These are phyloP conservation scores for Pteruthius melanotis DNA, from an alignment of 2,113 vertebrate genomes.

Conservation along the genomic window DNA sequence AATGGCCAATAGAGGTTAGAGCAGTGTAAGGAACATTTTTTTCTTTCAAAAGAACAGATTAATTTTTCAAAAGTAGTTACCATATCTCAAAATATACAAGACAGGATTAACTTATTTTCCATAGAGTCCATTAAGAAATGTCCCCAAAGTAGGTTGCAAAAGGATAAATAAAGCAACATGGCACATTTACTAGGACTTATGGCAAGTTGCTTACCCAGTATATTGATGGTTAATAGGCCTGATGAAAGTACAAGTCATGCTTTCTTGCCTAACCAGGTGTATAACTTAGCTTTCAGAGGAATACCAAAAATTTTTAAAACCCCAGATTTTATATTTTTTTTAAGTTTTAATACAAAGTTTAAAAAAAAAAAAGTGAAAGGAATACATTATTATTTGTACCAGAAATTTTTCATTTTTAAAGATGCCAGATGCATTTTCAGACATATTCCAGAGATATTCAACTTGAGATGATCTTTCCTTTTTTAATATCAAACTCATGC, in stretches of 20 bases:
- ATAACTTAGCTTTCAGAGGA: background rate
- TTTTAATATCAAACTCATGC: background rate
- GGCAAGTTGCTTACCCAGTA: background rate
- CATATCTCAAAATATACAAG: background rate
- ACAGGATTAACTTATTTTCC: background rate
- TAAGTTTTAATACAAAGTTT: background rate
- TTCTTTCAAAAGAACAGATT: background rate
- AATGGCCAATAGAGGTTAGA: background rate
- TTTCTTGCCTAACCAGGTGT: background rate
- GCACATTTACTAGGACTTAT: background rate
- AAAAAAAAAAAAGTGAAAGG: slow-evolving; percentile 17
- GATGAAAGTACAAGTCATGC: background rate
- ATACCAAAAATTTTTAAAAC: background rate
- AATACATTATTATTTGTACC: background rate
- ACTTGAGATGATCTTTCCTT: background rate
- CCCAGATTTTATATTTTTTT: background rate
- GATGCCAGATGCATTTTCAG: slow-evolving; percentile 42
- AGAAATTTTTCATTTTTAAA: slow-evolving; percentile 60
- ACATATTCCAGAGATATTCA: slow-evolving; percentile 32
- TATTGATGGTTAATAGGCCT: background rate
- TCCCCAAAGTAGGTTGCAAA: background rate
- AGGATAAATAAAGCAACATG: background rate
- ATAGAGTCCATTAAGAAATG: background rate
- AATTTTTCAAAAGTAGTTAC: background rate
- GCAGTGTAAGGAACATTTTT: background rate